Evolutionary conservation across 2,113 vertebrate genomes (phyloP), one percentile per base, ranked within the genome.

Genomic region (Arizona elegans): DNA sequence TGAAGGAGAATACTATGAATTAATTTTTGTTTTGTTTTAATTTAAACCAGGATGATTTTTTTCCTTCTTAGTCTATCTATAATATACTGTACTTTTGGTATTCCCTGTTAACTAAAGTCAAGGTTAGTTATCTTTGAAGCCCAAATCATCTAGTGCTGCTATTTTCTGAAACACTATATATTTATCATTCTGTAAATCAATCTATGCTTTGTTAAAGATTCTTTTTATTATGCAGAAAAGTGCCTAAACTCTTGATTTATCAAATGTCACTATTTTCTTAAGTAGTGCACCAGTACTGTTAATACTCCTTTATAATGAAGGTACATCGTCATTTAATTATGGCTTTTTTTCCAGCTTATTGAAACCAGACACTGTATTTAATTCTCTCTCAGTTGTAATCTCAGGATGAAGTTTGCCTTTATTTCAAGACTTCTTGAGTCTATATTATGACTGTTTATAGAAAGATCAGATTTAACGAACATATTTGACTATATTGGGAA

Each of bases 401-500:
- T 93, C 85, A 58, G 94, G 86, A 96, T 54, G 93, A 9, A 7
- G 70, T 70, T 85, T 95, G 92, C 54, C 52, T 95, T 97, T 92
- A 94, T 90, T 93, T 90, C 94, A 96, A 98, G 92, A 85, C 33
- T 55, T 97, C 91, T 92, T 96, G 92, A 93, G 59, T 89, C 87
- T 91, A 85, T 6, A 87, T 65, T 91, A 91, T 96, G 96, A n/a
- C 95, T 95, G 94, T 93, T 95, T 26, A 91, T 90, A 96, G 65
- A 92, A 96, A 94, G 94, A 94, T 87, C 88, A 47, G 94, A 55
- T 95, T 90, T 91, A 94, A 62, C 92, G 92, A 89, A 91, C 91
- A 38, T 5, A 93, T 94, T 90, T 93, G 89, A 95, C 92, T 94
- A 93, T 96, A 95, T 58, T 23, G 24, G 52, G 43, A 43, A 54